These are phyloP conservation scores for Equus przewalskii DNA, from an alignment of 2,113 vertebrate genomes.

Conservation along the genomic window DNA sequence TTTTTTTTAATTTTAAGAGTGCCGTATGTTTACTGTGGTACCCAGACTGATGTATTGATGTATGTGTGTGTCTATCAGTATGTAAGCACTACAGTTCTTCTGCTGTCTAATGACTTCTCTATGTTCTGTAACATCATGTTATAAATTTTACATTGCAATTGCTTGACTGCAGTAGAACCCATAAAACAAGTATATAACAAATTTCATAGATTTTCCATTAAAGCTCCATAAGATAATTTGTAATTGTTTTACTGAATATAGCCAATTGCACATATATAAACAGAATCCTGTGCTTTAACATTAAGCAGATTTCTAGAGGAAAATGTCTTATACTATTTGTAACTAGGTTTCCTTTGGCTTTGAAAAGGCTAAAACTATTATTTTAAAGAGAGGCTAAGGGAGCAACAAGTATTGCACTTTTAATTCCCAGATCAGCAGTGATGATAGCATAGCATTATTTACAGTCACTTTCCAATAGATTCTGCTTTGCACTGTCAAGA, in stretches of 20 bases:
- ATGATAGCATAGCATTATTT: conserved; percentile 81
- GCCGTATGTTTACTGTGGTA: not conserved
- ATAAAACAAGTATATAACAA: not conserved
- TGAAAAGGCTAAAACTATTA: conserved; percentile 58
- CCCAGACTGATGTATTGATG: not conserved
- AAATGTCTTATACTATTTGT: not conserved
- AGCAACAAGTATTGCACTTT: conserved; percentile 73
- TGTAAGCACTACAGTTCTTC: not conserved
- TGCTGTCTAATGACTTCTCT: not conserved
- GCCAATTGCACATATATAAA: not conserved
- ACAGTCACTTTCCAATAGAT: conserved; percentile 62
- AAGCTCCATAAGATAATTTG: not conserved
- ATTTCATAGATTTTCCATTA: not conserved
- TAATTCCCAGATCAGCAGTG: conserved; percentile 75
- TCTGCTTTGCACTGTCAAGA: conserved; percentile 79
- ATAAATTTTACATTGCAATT: not conserved
- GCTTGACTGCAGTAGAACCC: not conserved
- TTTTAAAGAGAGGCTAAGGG: not conserved
- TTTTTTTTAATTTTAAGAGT: not conserved
- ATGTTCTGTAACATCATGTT: not conserved
- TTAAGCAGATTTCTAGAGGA: conserved; percentile 24
- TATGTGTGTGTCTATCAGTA: not conserved
- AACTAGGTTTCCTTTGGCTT: not conserved
- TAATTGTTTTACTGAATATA: not conserved
- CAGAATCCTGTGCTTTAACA: not conserved